Base-by-base conservation (phyloP, 2,113 vertebrate genomes). In the Cynoglossus semilaevis region DNA sequence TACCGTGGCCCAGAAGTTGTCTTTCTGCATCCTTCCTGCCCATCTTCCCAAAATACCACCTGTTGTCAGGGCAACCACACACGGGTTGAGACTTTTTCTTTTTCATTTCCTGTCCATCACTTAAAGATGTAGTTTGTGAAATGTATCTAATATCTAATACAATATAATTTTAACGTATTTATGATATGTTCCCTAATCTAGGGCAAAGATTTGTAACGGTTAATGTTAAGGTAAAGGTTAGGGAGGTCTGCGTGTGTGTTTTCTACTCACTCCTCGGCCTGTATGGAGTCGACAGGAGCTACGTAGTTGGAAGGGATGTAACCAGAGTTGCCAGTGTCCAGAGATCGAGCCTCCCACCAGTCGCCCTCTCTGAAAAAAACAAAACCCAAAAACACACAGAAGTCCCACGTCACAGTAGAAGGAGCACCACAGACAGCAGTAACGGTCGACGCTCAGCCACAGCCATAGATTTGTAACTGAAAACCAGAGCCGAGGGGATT, bases 291-390 rank as follows among this genome's bases (percentile, higher is more conserved):
- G 48, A 93, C 92, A 1, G 96, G 95, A 34, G 96, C 96, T 66
- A 98, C 96, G 0, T 99, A 99, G 87, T 99, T 99, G 87, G 95
- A 97, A 71, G 96, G 96, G 80, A 98, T 92, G 81, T 93, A 99
- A 54, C 96, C 96, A 0, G 92, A 91, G 10, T 81, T 67, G 34
- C 95, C 96, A 0, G 94, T 94, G 84, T 91, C 93, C 83, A 99
- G 82, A 1, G 96, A 98, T 15, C 96, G 91, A 17, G 94, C 96
- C 61, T 97, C 94, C 96, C 96, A 99, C 96, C 96, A 99, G 86
- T 98, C 96, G 3, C 94, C 94, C 82, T 98, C 96, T 11, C 96
- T 97, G 87, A 29, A 29, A 29, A 29, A 29, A 29, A 29, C 2
- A 29, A 29, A 29, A 29, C 2, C 58, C 46, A 56, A 76, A 22